Conservation (phyloP, 2,888 invertebrate genomes). For the Opisthograptis luteolata region DNA sequence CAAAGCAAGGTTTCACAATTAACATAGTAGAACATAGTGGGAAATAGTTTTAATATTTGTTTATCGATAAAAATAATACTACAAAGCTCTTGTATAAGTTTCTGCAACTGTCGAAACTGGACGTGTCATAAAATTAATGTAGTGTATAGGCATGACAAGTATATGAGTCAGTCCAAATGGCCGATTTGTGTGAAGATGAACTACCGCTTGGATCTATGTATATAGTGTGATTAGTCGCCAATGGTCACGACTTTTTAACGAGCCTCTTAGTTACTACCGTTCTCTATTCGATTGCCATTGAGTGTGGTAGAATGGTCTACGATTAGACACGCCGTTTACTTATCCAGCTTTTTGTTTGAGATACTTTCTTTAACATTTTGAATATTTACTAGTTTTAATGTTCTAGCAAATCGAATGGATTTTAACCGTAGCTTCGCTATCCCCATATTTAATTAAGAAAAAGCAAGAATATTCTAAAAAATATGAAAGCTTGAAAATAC, state of each 20-base stretch:
- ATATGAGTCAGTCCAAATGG: neutral
- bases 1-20: too few species aligned
- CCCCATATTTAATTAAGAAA: neutral
- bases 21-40: too few species aligned
- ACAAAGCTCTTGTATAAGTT: too few species aligned
- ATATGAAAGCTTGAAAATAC: too few species aligned
- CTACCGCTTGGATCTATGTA: neutral
- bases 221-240: conserved; percentile 7
- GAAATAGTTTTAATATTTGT: too few species aligned
- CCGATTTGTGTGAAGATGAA: conserved; percentile 12
- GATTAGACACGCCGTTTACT: conserved; percentile 28
- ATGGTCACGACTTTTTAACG: conserved; percentile 21
- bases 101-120: too few species aligned
- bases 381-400: conserved; percentile 6
- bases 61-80: too few species aligned
- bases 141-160: neutral
- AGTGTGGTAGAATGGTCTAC: conserved; percentile 11
- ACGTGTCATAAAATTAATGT: too few species aligned
- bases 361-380: conserved; percentile 22
- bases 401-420: neutral
- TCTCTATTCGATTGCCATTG: conserved; percentile 25
- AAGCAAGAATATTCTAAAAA: too few species aligned
- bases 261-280: conserved; percentile 31
- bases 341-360: conserved; percentile 14
- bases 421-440: neutral